Conservation (phyloP, 2,113 vertebrate species). For the Stigmatopora argus region DNA sequence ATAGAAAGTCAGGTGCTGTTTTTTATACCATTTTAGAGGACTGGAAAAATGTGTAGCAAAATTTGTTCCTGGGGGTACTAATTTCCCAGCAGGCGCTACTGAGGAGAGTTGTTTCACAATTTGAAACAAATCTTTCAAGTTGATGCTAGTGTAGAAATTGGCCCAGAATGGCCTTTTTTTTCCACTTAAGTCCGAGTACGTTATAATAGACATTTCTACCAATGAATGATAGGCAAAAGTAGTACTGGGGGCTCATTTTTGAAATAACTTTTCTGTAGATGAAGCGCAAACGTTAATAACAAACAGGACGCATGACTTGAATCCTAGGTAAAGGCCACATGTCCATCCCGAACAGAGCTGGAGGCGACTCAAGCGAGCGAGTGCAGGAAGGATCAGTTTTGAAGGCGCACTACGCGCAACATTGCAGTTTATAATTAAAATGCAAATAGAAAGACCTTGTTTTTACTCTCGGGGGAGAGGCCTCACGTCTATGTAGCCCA, state of each 20-base stretch:
- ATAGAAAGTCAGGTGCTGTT: too few relatives aligned
- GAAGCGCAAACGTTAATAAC: background rate
- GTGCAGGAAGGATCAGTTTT: background rate
- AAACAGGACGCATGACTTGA: background rate
- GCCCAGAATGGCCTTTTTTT: background rate
- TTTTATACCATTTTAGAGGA: too few relatives aligned
- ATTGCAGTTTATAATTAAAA: constrained; percentile 4
- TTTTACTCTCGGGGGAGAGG: constrained; percentile 1
- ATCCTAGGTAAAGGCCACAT: background rate
- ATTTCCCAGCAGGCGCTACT: too few relatives aligned
- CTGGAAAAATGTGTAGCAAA: too few relatives aligned
- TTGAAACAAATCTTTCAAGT: too few relatives aligned
- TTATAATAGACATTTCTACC: background rate
- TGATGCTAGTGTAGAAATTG: background rate
- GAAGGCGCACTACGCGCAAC: background rate
- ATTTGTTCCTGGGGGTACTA: too few relatives aligned
- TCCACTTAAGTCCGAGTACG: background rate
- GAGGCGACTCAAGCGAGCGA: background rate
- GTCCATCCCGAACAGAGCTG: background rate
- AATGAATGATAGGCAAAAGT: background rate
- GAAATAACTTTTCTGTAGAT: background rate
- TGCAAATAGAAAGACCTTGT: constrained; percentile 7
- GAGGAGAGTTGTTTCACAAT: too few relatives aligned
- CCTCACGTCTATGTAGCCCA: background rate
- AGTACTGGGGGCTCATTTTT: background rate